phyloP scores from a whole-genome alignment of 2,888 invertebrate genomes.

The Pterobdella sp. region DNA sequence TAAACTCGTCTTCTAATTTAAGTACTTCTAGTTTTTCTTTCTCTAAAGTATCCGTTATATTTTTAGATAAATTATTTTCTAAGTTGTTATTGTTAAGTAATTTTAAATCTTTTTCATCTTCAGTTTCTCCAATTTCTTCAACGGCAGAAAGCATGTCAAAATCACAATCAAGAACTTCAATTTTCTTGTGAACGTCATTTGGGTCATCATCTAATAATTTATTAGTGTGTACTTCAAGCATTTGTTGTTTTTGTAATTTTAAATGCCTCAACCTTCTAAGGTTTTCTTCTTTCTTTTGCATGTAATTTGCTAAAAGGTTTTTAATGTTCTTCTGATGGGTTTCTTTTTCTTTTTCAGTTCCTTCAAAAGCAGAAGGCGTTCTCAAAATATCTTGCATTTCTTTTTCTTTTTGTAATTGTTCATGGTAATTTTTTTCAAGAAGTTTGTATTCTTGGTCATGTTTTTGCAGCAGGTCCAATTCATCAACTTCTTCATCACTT shows the following conservation, averaged over 20 bases:
- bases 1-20: neutral
- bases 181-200: neutral
- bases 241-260: neutral
- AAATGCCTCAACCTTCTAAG: neutral
- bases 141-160: neutral
- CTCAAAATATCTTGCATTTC: neutral
- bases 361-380: neutral
- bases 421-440: neutral
- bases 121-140: neutral
- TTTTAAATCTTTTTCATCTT: neutral
- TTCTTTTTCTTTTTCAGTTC: neutral
- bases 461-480: too few species aligned
- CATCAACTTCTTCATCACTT: too few species aligned
- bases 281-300: neutral
- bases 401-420: neutral
- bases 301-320: neutral
- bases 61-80: neutral
- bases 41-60: neutral
- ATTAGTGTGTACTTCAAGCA: too few species aligned
- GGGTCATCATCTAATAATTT: too few species aligned
- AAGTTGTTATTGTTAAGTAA: neutral
- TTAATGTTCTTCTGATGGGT: neutral
- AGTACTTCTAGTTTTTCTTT: neutral
- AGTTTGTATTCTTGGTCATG: neutral
- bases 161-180: neutral